Base-by-base conservation (phyloP, 2,797 vertebrate genomes). In the Silurus lanzhouensis region DNA sequence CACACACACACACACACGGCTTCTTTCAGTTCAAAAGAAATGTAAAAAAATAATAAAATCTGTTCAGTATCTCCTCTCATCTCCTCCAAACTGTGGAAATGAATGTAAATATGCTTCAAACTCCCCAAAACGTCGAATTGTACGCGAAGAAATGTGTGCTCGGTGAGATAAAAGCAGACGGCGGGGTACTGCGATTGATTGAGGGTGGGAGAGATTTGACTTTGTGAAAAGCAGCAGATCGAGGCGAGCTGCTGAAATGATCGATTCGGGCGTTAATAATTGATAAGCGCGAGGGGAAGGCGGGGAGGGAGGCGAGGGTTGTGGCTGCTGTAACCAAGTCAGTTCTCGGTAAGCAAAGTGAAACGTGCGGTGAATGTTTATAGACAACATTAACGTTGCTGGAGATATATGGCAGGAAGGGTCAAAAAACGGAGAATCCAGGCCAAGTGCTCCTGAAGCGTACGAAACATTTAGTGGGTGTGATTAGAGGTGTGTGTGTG, bases 231-330 rank as follows among this genome's bases (percentile, higher is more conserved):
- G 93, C 93, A 91, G 90, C 91, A 94, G 94, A 95, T 95, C 93
- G 93, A 95, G 93, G 93, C 91, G 92, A 92, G 92, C 86, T 92
- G 94, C 93, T 94, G 94, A 94, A 94, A 91, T 91, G 94, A 95
- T 96, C 95, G 92, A 96, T 96, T 93, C 82, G 31, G 55, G 92
- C 93, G 93, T 96, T 95, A 96, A 95, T 95, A 95, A 96, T 96
- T 95, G 94, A 96, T 95, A 95, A 94, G 94, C 91, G 91, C 86
- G 91, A 91, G 82, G 83, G 83, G 84, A 63, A 84, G 79, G 58
- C 14, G 70, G 77, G 66, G 70, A 72, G 70, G 75, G 60, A 61
- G 60, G 52, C 20, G 27, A 76, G 90, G 86, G 87, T 90, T 91
- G 90, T 88, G 86, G 89, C 79, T 85, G 90, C 88, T 92, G 93